Base-by-base conservation (phyloP, 2,888 invertebrate species). In the Hetaerina titia region DNA sequence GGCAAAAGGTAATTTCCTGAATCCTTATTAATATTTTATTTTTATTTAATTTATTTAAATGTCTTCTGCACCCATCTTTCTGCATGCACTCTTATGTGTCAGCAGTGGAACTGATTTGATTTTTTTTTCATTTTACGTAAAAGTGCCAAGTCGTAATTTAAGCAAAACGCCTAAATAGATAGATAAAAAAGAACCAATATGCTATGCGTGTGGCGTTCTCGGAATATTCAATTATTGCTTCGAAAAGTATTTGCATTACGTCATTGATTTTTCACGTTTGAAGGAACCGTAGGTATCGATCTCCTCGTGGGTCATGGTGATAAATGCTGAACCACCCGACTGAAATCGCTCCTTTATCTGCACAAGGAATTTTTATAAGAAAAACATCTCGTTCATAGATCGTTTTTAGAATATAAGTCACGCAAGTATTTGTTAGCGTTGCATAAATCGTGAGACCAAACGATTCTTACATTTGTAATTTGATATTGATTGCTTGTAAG, bases 361-460 rank as follows among this genome's bases (percentile, higher is more conserved):
- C 31, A 31, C 90, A 64, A 64, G 31, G 90, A 56, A 74, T 56
- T 92, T 92, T 92, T 92, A 92, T 92, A 69, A 74, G 92, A 15
- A 74, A 45, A 4, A 45, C 22, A 69, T 92, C 92, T 22, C 25
- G 69, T 57, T 92, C 69, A n/a, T 90, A 90, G 90, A 63, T 90
- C 63, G 19, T 92, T 92, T 92, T 92, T n/a, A n/a, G 92, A 92
- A 74, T 56, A 56, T 69, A 56, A 45, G 92, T 92, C 92, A 92
- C 92, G 92, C 92, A 74, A 74, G 56, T 92, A 69, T 64, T 92
- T 64, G n/a, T 69, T 69, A 22, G 56, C 69, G 69, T 74, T 92
- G 69, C 45, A 92, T 64, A 92, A 92, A 92, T 92, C 74, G 56
- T 64, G 63, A 45, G 69, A 57, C 64, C 45, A n/a, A 64, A 56